These are phyloP conservation scores for Sphaerophoria rueppellii DNA, from an alignment of 2,888 invertebrate genomes.

Conservation along the genomic window DNA sequence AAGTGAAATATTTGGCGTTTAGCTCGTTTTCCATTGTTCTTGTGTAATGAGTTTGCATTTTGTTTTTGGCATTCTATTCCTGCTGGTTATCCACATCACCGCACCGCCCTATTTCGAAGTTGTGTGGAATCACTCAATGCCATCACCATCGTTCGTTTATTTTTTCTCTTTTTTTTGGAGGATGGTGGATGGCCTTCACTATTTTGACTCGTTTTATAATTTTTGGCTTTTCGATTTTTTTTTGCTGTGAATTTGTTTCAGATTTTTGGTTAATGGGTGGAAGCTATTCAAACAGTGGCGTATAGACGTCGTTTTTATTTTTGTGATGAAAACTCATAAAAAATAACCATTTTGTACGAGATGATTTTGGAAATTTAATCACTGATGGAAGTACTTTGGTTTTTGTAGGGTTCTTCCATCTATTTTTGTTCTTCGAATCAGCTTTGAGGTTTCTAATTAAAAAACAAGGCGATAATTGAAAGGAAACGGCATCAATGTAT, in stretches of 20 bases:
- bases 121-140: background rate
- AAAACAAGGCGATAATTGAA: constrained; percentile 2
- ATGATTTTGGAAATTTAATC: constrained; percentile 18
- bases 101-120: background rate
- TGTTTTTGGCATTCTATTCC: constrained; percentile 38
- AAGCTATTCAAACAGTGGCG: background rate
- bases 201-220: constrained; percentile 15
- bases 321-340: background rate
- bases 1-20: constrained; percentile 69
- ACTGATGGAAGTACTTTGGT: background rate
- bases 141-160: background rate
- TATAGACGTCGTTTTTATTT: constrained; percentile 2
- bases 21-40: constrained; percentile 65
- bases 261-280: constrained; percentile 39
- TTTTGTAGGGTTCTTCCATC: background rate
- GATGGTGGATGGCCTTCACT: background rate
- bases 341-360: background rate
- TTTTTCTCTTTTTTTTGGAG: background rate
- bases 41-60: constrained; percentile 60
- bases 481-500: constrained; percentile 52
- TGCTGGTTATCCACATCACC: background rate
- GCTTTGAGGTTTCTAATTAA: constrained; percentile 25
- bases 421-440: background rate
- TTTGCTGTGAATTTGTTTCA: constrained; percentile 32
- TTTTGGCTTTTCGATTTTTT: constrained; percentile 45